Evolutionary conservation across 2,888 invertebrate species (phyloP), one percentile per base, ranked within the genome.

Genomic region (Adelphocoris suturalis): DNA sequence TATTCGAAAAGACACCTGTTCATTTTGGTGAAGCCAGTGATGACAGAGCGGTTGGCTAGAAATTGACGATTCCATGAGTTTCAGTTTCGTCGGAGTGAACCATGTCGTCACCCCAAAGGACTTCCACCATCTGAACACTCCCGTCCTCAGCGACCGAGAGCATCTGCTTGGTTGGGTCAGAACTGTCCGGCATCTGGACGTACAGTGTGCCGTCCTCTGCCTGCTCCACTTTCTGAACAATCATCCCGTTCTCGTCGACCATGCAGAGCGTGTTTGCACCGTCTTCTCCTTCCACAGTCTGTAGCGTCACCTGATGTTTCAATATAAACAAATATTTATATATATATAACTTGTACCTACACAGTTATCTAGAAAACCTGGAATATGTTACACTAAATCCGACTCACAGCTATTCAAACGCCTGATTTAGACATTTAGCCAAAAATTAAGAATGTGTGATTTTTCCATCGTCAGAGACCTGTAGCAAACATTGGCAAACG

Each of bases 141-240:
- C 93, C 93, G 91, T 93, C 93, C 55, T 93, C 93, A n/a, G 92
- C 92, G 37, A 93, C 92, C 3, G 93, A 93, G 19, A 93, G 90
- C 91, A 93, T 92, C 37, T 93, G 93, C 90, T 93, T 93, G 0
- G 91, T 89, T 14, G 91, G 57, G 61, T 92, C 92, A 1, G 91
- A 80, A 27, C 90, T 89, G 48, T 92, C 92, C 28, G 91, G 90
- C 81, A 92, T 91, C 81, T 92, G 91, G 19, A 92, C 91, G 86
- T 92, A 92, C 11, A 92, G 90, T 27, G 91, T 92, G 19, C 92
- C 92, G 82, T 92, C 91, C 61, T 92, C 92, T 12, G 91, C 91
- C 68, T 92, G 92, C 48, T 91, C 91, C 37, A 92, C 91, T 89
- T 91, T 91, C 86, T 92, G 92, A 14, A 92, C 91, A 14, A 92